Conservation (phyloP, 2,888 invertebrate species). For the Polymixis flavicincta region DNA sequence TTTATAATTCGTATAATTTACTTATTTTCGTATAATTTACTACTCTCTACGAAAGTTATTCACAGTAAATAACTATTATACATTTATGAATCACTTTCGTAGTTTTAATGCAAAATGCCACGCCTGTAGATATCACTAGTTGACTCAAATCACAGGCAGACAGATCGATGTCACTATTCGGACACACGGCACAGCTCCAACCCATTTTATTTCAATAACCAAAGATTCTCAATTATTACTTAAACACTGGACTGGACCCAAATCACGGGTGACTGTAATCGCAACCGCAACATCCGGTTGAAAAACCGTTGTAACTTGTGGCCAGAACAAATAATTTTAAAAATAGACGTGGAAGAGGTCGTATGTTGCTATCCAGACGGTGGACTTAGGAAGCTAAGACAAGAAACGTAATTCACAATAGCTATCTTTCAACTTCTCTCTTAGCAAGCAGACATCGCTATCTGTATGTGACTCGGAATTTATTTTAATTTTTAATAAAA, state of each 20-base stretch:
- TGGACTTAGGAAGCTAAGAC: not conserved
- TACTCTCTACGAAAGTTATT: constrained; percentile 49
- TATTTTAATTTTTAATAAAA: not conserved
- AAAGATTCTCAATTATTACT: constrained; percentile 2
- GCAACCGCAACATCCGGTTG: too few species aligned
- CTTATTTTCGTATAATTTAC: constrained; percentile 4
- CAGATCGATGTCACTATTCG: constrained; percentile 5
- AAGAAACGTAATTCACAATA: not conserved
- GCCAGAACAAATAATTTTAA: not conserved
- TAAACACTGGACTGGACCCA: not conserved
- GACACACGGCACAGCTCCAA: not conserved
- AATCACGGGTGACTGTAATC: not conserved
- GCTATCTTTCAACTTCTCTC: not conserved
- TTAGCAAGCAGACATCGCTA: not conserved
- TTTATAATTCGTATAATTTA: not conserved
- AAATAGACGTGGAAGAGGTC: not conserved
- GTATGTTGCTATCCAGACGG: too few species aligned
- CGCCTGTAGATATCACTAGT: not conserved
- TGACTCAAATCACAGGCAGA: not conserved
- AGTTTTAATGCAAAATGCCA: constrained; percentile 26
- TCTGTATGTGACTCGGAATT: not conserved
- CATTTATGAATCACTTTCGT: constrained; percentile 48
- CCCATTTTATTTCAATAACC: not conserved
- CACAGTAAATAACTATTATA: constrained; percentile 9
- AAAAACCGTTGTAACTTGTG: not conserved